Conservation (phyloP, 1,140 invertebrate species). For the Hyposmocoma kahamanoa region DNA sequence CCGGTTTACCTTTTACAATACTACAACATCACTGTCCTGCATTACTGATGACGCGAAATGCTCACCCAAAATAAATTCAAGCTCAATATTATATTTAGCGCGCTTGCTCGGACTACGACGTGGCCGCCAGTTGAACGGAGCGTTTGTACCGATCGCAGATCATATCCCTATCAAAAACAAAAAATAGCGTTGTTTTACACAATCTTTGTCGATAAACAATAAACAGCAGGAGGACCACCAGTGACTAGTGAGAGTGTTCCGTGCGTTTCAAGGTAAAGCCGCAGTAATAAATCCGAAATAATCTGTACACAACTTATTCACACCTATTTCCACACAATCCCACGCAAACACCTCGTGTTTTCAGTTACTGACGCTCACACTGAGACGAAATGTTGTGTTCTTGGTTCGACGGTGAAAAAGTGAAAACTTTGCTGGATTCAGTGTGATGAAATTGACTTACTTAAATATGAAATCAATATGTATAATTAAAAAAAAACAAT, state of each 20-base stretch:
- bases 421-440: conserved; percentile 44
- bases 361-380: conserved; percentile 58
- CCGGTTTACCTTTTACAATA: conserved; percentile 25
- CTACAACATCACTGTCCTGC: conserved; percentile 22
- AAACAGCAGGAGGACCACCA: too few relatives aligned
- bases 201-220: too few relatives aligned
- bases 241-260: conserved; percentile 25
- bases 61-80: conserved; percentile 68
- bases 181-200: too few relatives aligned
- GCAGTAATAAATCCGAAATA: conserved; percentile 50
- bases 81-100: conserved; percentile 72
- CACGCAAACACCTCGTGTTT: conserved; percentile 67
- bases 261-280: conserved; percentile 56
- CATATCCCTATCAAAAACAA: conserved; percentile 34
- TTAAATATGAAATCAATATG: conserved; percentile 18
- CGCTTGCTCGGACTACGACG: conserved; percentile 48
- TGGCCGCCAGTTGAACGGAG: conserved; percentile 57
- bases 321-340: conserved; percentile 70
- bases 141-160: conserved; percentile 58
- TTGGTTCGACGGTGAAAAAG: conserved; percentile 53
- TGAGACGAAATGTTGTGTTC: conserved; percentile 67
- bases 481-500: conserved; percentile 23
- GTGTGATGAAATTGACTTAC: conserved; percentile 40
- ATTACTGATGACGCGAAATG: conserved; percentile 65
- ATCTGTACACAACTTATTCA: conserved; percentile 64